Base-by-base conservation (phyloP, 2,888 invertebrate species). In the Eurytoma californica region DNA sequence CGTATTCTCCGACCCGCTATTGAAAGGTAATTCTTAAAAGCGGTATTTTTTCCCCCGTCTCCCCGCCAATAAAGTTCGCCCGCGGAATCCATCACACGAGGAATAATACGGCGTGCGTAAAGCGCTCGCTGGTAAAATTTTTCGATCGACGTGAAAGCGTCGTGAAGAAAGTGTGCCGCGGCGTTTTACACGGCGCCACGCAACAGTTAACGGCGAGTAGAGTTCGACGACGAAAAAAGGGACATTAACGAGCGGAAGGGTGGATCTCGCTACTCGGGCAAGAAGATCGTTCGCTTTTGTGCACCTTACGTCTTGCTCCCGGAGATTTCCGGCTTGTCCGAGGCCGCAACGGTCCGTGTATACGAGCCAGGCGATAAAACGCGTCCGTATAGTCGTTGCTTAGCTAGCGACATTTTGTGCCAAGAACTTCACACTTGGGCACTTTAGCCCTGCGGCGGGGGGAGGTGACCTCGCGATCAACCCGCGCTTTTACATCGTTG, bases 321-420 rank as follows among this genome's bases (percentile, higher is more conserved):
- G 53, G 61, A 57, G 68, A 61, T 61, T 61, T 68, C 51, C 68
- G 51, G 18, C 3, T 30, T 65, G 30, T 18, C 53, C 39, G 30
- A 30, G 16, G 63, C 14, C 53, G 3, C 72, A 63, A 14, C 65
- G n/a, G 13, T 49, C 47, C 65, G 66, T 58, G 57, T 66, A 74
- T 55, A 55, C 74, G 51, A 74, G 60, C n/a, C 12, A 4, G 39
- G 49, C 55, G 47, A 74, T 76, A 76, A 76, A 76, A 47, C 51
- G 20, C 69, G 68, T 30, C 9, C 55, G 63, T n/a, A n/a, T n/a
- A 47, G 47, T 60, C 51, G n/a, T 30, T 39, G 72, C 39, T 39
- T 39, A 39, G 39, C 39, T 39, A 39, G 39, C 7, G 39, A 39
- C 39, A 39, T 39, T 39, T 39, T 39, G 39, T 39, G 39, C 39